Base-by-base conservation (phyloP, 2,888 invertebrate species). In the Dendrolimus houi region DNA sequence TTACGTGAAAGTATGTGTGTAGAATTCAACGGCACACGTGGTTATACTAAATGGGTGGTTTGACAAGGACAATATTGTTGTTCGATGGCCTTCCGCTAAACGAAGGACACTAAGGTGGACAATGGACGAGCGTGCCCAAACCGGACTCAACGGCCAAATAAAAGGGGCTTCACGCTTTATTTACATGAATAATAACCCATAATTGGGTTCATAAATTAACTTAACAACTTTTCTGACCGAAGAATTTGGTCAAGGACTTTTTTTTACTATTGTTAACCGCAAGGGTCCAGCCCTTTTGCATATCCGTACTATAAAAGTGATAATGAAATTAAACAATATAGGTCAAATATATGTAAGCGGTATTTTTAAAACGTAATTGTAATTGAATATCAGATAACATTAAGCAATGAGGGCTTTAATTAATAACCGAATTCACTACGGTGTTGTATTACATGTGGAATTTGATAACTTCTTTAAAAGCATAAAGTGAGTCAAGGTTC, bases 41-140 rank as follows among this genome's bases (percentile, higher is more conserved):
- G 47, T n/a, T n/a, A n/a, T 47, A 47, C 12, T 47, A 47, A 47
- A 58, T 47, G 12, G 55, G 10, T 14, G 47, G 12, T 47, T 47
- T 12, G 12, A 47, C 47, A 47, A 47, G 47, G 47, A 8, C 47
- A 47, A 12, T 47, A 47, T 47, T 47, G 47, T 47, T 10, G 68
- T 74, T 71, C 71, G 74, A 63, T 71, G 82, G 71, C 85, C 85
- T 85, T 81, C 79, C 71, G 65, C 61, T 65, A 69, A 60, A 61
- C 74, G 83, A 83, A 86, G 85, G 87, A 79, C 86, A 66, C 47
- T 9, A 12, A 12, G 58, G 52, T 60, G 79, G 75, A 84, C 85
- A 86, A 87, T 79, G 77, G 77, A 67, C 65, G 71, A 70, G 70
- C 74, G 74, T 71, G 77, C 71, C 71, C 68, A 62, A 61, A 63